Evolutionary conservation across 2,113 vertebrate species (phyloP), one percentile per base, ranked within the genome.

Genomic region (Collichthys lucidus): DNA sequence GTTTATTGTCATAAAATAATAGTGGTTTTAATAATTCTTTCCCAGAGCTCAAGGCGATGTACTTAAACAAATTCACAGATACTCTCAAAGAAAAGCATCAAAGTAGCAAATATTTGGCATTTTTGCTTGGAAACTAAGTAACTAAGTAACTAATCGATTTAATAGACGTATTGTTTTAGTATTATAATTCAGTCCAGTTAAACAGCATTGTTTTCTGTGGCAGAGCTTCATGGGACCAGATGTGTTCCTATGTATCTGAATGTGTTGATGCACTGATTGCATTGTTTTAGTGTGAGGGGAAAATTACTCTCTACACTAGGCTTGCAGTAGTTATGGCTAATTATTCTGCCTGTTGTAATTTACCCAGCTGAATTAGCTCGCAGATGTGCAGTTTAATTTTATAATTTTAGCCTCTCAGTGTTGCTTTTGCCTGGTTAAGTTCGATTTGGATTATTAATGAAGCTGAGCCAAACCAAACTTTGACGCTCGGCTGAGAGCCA

Each of bases 401-500:
- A 42, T 42, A 10, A 15, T 26, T 1, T 52, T 53, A 15, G 10
- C n/a, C 19, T 61, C 26, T 50, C 44, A 22, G 7, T 50, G 26
- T 50, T 47, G 3, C 17, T n/a, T 53, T 60, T 55, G 11, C 26
- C 66, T 20, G 61, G 11, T 47, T 59, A 31, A 49, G 19, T 52
- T 40, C 26, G 47, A 50, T 40, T 50, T 50, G 14, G 22, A 29
- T 66, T 65, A 59, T 26, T 67, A 59, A 67, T 82, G 47, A 82
- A 56, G 24, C 14, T 29, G 47, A 68, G 22, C 14, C 14, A 11
- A n/a, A n/a, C n/a, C n/a, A n/a, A n/a, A n/a, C n/a, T n/a, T n/a
- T n/a, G n/a, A n/a, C n/a, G n/a, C n/a, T n/a, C n/a, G n/a, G n/a
- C n/a, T n/a, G n/a, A n/a, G n/a, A n/a, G n/a, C n/a, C n/a, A n/a